Conservation (phyloP, 2,888 invertebrate species). For the Troides helena region DNA sequence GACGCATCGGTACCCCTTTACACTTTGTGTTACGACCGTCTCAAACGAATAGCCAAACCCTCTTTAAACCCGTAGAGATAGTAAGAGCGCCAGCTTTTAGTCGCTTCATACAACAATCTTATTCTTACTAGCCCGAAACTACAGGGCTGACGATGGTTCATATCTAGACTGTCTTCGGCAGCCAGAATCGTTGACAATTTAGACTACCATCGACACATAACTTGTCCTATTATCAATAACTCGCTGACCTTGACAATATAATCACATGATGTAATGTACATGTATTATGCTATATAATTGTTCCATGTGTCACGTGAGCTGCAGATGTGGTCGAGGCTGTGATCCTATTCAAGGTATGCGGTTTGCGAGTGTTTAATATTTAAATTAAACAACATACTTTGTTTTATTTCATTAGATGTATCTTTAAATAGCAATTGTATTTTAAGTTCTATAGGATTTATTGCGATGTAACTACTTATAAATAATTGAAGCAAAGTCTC, state of each 20-base stretch:
- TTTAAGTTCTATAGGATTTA: neutral
- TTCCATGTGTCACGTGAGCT: conserved; percentile 11
- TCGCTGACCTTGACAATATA: conserved; percentile 19
- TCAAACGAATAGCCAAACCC: no score
- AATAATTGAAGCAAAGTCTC: neutral
- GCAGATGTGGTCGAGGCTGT: conserved; percentile 13
- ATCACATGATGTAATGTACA: conserved; percentile 22
- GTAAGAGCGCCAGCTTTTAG: no score
- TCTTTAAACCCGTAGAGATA: no score
- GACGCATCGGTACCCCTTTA: no score
- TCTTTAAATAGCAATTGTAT: neutral
- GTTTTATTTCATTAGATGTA: neutral
- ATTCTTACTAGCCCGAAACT: no score
- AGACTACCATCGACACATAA: conserved; percentile 10
- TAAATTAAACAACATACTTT: neutral
- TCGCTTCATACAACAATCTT: no score
- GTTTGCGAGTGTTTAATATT: neutral
- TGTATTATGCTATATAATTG: conserved; percentile 16
- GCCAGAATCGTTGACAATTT: conserved; percentile 15
- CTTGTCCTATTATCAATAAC: conserved; percentile 12
- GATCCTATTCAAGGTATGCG: conserved; percentile 2
- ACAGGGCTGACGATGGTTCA: no score
- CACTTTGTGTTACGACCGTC: no score
- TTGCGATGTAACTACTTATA: neutral
- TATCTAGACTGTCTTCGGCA: no score